Percentiles rank a stretch among this genome's conserved stretches.
phyloP scores from a whole-genome alignment of 2,113 vertebrate genomes.

The Probosciger aterrimus region DNA sequence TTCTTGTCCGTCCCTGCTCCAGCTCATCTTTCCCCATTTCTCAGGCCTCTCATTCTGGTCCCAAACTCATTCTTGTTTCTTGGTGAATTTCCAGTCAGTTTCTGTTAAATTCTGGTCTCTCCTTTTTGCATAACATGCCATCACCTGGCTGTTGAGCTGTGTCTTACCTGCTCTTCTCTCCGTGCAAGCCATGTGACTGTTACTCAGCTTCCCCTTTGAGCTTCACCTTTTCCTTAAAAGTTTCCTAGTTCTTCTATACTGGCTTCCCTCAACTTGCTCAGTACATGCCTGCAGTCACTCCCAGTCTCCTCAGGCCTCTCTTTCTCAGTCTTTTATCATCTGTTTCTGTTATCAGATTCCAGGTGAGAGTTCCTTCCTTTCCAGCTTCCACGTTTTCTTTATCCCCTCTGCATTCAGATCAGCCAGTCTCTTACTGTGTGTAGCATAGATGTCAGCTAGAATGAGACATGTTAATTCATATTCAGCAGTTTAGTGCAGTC shows the following conservation, averaged over 20 bases:
- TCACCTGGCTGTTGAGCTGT: neutral
- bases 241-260: neutral
- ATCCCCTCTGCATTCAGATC: neutral
- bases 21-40: neutral
- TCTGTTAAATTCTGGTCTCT: neutral
- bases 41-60: neutral
- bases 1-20: neutral
- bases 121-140: rapidly evolving
- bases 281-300: neutral
- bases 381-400: neutral
- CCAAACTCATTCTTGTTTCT: neutral
- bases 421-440: neutral
- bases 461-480: neutral
- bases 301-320: neutral
- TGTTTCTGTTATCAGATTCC: neutral
- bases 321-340: neutral
- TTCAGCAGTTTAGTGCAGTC: neutral
- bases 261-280: neutral
- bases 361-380: neutral
- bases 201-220: neutral
- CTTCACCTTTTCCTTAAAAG: neutral
- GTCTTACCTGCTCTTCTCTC: neutral
- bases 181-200: rapidly evolving
- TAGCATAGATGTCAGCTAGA: neutral
- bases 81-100: neutral